These are phyloP conservation scores for Cossypha heuglini DNA, from an alignment of 2,797 vertebrate species.

Conservation along the genomic window DNA sequence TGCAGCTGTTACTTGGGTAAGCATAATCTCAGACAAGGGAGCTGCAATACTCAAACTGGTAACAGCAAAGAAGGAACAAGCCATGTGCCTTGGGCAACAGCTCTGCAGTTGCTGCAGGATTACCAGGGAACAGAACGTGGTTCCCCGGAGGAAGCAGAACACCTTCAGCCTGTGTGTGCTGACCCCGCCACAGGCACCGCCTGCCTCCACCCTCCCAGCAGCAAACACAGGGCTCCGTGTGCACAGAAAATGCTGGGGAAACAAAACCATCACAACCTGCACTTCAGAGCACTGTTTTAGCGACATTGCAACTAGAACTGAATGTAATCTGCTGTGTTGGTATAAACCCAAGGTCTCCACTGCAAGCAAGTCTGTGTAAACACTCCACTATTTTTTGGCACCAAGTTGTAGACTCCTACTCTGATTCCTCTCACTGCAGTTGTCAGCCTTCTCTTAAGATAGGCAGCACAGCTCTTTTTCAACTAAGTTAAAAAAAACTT, in stretches of 20 bases:
- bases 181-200: not conserved
- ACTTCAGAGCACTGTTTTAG: not conserved
- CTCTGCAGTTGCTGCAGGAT: not conserved
- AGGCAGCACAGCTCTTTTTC: not conserved
- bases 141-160: not conserved
- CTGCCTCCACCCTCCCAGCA: not conserved
- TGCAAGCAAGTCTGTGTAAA: not conserved
- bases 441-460: not conserved
- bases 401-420: not conserved
- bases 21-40: not conserved
- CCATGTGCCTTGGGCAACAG: not conserved
- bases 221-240: not conserved
- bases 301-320: not conserved
- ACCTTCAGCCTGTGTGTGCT: not conserved
- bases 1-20: not conserved
- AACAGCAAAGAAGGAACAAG: not conserved
- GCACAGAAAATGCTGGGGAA: not conserved
- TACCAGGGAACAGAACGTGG: not conserved
- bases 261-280: not conserved
- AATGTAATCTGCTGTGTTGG: not conserved
- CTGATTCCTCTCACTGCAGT: not conserved
- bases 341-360: constrained; percentile 31
- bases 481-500: not conserved
- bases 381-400: not conserved
- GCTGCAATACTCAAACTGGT: not conserved